phyloP scores from a whole-genome alignment of 2,113 vertebrate species.

The Nothobranchius furzeri region DNA sequence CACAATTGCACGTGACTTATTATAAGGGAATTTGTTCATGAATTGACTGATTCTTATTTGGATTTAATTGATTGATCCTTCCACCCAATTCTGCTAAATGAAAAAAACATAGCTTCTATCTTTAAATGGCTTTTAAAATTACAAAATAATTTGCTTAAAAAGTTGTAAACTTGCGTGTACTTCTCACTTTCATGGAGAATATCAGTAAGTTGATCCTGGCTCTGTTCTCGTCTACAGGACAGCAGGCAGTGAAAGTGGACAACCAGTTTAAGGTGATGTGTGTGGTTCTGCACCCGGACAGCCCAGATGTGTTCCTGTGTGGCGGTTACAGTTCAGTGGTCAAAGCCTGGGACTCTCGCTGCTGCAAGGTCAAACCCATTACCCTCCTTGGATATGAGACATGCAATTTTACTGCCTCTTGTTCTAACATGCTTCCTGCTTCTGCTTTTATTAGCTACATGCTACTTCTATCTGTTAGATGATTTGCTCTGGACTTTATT shows the following conservation, averaged over 20 bases:
- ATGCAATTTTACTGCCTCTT: not conserved
- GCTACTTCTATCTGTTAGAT: not conserved
- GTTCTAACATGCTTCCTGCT: not conserved
- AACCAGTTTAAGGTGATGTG: constrained; percentile 87
- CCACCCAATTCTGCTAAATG: too few species aligned
- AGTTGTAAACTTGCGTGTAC: not conserved
- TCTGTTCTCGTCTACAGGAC: constrained; percentile 73
- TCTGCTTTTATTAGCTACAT: not conserved
- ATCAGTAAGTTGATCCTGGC: not conserved
- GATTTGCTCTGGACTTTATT: constrained; percentile 15
- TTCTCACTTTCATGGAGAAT: not conserved
- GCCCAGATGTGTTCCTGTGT: constrained; percentile 85
- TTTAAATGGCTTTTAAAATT: too few species aligned
- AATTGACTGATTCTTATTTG: too few species aligned
- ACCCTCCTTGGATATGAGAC: constrained; percentile 14
- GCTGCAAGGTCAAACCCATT: constrained; percentile 83
- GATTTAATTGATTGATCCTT: too few species aligned
- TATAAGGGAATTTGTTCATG: too few species aligned
- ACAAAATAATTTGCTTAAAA: not conserved
- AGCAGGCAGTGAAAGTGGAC: constrained; percentile 79
- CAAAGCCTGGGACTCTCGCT: constrained; percentile 92
- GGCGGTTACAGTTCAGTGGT: constrained; percentile 91
- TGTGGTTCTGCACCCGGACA: constrained; percentile 83
- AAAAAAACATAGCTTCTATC: too few species aligned
- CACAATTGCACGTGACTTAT: too few species aligned